Evolutionary conservation across 2,797 vertebrate species (phyloP).

Genomic region (Nyctalus aviator): DNA sequence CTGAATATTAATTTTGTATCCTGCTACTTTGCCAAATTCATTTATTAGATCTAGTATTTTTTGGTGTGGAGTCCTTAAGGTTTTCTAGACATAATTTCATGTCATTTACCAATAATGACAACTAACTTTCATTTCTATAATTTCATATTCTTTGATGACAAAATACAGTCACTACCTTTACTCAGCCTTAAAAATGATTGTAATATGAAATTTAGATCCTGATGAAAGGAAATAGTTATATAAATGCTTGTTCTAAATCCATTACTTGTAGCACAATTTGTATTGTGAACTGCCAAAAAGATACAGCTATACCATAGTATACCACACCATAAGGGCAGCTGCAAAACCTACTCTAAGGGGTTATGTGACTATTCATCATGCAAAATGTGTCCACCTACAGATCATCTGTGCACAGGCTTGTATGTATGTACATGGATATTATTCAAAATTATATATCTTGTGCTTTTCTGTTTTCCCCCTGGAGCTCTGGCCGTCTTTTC

Average conservation of each 20-base stretch:
- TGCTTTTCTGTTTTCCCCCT: not conserved
- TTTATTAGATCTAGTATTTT: not conserved
- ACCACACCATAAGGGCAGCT: not conserved
- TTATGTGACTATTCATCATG: constrained; percentile 39
- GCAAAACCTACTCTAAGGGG: not conserved
- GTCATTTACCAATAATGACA: not conserved
- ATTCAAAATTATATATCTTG: constrained; percentile 58
- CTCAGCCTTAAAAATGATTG: not conserved
- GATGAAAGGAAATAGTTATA: not conserved
- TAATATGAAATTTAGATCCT: not conserved
- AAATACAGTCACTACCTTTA: not conserved
- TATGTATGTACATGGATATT: constrained; percentile 12
- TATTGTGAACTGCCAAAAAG: not conserved
- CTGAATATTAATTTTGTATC: not conserved
- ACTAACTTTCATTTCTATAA: constrained; percentile 4
- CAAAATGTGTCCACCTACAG: constrained; percentile 16
- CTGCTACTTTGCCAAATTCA: not conserved
- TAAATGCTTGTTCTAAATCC: not conserved
- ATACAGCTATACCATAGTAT: not conserved
- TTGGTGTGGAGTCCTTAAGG: not conserved
- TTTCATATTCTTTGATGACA: not conserved
- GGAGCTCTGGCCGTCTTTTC: constrained; percentile 29
- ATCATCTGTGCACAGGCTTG: constrained; percentile 5
- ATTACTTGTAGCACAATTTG: not conserved
- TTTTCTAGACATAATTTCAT: not conserved